Evolutionary conservation across 2,888 invertebrate genomes (phyloP), one percentile per base, ranked within the genome.

Genomic region (Leucophora obtusa): DNA sequence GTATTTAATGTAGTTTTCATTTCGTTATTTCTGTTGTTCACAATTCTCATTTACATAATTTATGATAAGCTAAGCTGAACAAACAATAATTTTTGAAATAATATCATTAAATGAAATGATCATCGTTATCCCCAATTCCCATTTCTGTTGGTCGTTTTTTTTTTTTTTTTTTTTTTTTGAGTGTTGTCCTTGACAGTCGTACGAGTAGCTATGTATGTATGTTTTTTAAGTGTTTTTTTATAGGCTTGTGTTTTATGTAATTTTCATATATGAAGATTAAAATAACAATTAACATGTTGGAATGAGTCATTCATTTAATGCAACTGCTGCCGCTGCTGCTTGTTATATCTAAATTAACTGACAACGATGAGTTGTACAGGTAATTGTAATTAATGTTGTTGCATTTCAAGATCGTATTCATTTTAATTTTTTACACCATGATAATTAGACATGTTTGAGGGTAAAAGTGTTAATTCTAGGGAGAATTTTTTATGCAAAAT

Each of bases 21-120:
- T 71, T 73, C 51, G 35, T 86, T 84, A 85, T 85, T 86, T n/a
- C n/a, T 68, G 43, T 62, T 80, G 73, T 81, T 81, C 43, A 21
- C 28, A 63, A 28, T 35, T 65, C 79, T 79, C 87, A 89, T 89
- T 89, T 87, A 88, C 89, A 88, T 89, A 88, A 89, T 88, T 88
- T 88, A 89, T 87, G 88, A 87, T 87, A 89, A 87, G 88, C 87
- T 86, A 86, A 87, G 82, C 84, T 86, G 89, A 84, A 85, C 88
- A 87, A 87, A 88, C 87, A 89, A 88, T 88, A 89, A 87, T 89
- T 87, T 28, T 89, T 87, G 87, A 88, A 89, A 88, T 86, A 87
- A 83, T 79, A 81, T 83, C 82, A 79, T 81, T 83, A 83, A 28
- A 82, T 77, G 73, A 77, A 73, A 77, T 58, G 73, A 72, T 80